Base-by-base conservation (phyloP, 1,140 invertebrate species). In the Cyclina sinensis region DNA sequence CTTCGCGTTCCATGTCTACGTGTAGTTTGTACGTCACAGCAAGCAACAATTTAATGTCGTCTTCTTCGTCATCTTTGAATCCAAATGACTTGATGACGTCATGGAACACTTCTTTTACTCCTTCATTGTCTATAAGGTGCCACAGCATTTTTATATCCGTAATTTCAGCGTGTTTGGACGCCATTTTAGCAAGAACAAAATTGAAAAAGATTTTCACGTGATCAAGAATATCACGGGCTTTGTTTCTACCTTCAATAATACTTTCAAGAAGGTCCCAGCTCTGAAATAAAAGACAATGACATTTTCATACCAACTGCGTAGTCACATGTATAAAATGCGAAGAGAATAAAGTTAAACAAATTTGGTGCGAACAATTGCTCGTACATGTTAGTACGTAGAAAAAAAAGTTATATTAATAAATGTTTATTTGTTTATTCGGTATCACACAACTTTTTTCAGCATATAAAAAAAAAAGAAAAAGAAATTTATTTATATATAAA, bases 201-300 rank as follows among this genome's bases (percentile, higher is more conserved):
- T 74, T 88, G 78, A 88, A 88, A 78, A 88, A 88, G 24, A 88
- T 54, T 27, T 81, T 88, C 46, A 88, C 62, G 65, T 81, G 78
- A 9, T 73, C 76, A 3, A 88, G 32, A 0, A 88, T 48, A 18
- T 88, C 86, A 7, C 48, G 24, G 12, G 46, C 62, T 18, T 65
- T 70, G 0, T 48, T 37, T 9, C 46, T 76, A 3, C 32, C 14
- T 37, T 81, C 62, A 4, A 88, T 14, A 2, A 88, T 78, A 12
- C 32, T 76, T n/a, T 86, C 84, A 24, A 86, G 0, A 62, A 86
- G 14, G 37, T 86, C 73, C 84, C 84, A 86, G 30, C 84, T 86
- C 84, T 86, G 39, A 78, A 85, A 73, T 9, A 54, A 74, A 74
- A 37, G 43, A 37, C 21, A 21, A 21, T 32, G n/a, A 7, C 32